phyloP scores from a whole-genome alignment of 2,113 vertebrate species.

The Limnothrissa miodon region DNA sequence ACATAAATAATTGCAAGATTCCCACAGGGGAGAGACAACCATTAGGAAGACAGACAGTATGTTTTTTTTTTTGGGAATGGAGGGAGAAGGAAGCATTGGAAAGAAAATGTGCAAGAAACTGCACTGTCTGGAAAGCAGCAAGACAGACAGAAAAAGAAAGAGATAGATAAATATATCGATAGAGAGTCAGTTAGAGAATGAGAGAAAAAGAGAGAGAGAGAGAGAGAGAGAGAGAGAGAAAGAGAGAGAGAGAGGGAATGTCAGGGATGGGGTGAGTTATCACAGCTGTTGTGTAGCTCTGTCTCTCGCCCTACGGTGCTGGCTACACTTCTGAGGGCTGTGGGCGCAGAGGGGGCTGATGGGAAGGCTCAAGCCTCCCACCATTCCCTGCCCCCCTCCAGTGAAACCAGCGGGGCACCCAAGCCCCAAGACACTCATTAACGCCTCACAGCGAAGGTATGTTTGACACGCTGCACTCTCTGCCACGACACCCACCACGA shows the following conservation, averaged over 20 bases:
- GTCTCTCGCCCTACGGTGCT: slow-evolving; percentile 56
- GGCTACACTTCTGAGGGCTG: slow-evolving; percentile 64
- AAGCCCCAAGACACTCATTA: slow-evolving; percentile 38
- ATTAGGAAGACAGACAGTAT: slow-evolving; percentile 36
- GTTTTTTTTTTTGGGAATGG: slow-evolving; percentile 37
- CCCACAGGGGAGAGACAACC: slow-evolving; percentile 22
- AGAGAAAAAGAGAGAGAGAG: background rate
- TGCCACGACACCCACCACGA: background rate
- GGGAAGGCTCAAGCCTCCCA: slow-evolving; percentile 51
- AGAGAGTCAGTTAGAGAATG: background rate
- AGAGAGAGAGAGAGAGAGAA: background rate
- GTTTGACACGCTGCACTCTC: slow-evolving; percentile 29
- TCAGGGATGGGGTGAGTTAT: slow-evolving; percentile 56
- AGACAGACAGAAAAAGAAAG: slow-evolving; percentile 6
- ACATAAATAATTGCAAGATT: slow-evolving; percentile 9
- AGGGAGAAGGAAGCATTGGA: background rate
- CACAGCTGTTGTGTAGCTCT: slow-evolving; percentile 65
- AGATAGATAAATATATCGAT: no score
- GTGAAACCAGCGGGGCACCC: slow-evolving; percentile 45
- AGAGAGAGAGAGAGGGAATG: slow-evolving; percentile 14
- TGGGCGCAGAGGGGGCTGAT: slow-evolving; percentile 42
- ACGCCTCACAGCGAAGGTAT: slow-evolving; percentile 25
- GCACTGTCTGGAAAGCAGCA: background rate
- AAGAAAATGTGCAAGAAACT: background rate
- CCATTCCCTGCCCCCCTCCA: slow-evolving; percentile 42